These are phyloP conservation scores for Larimichthys crocea DNA, from an alignment of 2,113 vertebrate genomes.

Conservation along the genomic window DNA sequence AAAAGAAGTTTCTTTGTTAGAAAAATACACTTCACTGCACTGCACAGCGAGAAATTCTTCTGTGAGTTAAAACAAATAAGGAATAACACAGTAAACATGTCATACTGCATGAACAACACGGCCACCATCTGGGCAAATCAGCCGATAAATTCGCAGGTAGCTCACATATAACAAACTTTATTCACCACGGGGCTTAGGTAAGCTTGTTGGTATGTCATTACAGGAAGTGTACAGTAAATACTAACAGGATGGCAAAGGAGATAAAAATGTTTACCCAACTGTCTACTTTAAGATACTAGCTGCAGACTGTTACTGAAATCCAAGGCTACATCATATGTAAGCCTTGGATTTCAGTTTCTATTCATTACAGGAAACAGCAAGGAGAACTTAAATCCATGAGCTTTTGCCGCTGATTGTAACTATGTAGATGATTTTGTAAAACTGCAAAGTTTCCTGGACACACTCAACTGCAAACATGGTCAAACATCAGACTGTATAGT, in stretches of 20 bases:
- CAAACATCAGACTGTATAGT: constrained; percentile 4
- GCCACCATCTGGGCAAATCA: constrained; percentile 39
- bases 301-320: background rate
- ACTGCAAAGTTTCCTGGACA: constrained; percentile 3
- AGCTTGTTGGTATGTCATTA: constrained; percentile 33
- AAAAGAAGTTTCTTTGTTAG: constrained; percentile 24
- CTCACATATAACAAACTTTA: constrained; percentile 34
- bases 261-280: constrained; percentile 29
- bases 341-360: constrained; percentile 35
- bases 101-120: constrained; percentile 4
- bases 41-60: constrained; percentile 2
- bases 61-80: constrained; percentile 20
- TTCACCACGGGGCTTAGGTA: constrained; percentile 23
- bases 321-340: constrained; percentile 31
- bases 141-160: constrained; percentile 15
- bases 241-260: constrained; percentile 26
- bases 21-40: constrained; percentile 16
- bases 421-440: constrained; percentile 8
- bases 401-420: constrained; percentile 26
- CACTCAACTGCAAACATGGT: constrained; percentile 6
- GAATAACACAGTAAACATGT: constrained; percentile 30
- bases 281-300: constrained; percentile 51
- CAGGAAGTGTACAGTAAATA: constrained; percentile 14
- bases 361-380: constrained; percentile 39
- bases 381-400: constrained; percentile 29